These are phyloP conservation scores for Fragum sueziense DNA, from an alignment of 2,888 invertebrate genomes.

Conservation along the genomic window DNA sequence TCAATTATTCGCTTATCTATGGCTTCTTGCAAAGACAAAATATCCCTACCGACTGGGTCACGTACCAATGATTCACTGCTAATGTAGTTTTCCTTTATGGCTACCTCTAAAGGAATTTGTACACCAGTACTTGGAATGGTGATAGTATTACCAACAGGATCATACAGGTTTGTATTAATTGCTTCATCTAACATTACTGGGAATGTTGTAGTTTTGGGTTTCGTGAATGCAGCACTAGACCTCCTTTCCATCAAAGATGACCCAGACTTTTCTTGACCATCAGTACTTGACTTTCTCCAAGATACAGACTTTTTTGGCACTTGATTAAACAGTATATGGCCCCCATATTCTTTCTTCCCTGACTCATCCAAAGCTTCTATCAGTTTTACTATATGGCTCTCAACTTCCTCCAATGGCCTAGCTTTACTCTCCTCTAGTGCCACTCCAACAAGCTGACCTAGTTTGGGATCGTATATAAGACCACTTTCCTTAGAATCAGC, in stretches of 20 bases:
- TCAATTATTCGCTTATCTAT: constrained; percentile 75
- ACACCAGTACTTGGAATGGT: constrained; percentile 66
- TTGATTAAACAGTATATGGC: constrained; percentile 54
- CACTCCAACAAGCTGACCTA: constrained; percentile 34
- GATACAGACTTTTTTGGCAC: constrained; percentile 15
- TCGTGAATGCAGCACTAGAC: constrained; percentile 38
- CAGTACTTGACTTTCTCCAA: background rate
- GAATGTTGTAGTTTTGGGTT: constrained; percentile 33
- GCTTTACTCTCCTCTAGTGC: constrained; percentile 21
- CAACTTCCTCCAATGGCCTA: constrained; percentile 27
- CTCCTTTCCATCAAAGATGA: constrained; percentile 36
- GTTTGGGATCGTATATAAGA: constrained; percentile 62
- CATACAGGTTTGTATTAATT: constrained; percentile 73
- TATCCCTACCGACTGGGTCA: constrained; percentile 76
- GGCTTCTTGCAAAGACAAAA: constrained; percentile 75
- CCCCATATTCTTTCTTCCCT: constrained; percentile 53
- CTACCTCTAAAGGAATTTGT: constrained; percentile 70
- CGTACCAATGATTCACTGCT: constrained; percentile 74
- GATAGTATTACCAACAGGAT: constrained; percentile 74
- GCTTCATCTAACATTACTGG: constrained; percentile 77
- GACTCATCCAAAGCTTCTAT: constrained; percentile 38
- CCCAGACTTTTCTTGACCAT: constrained; percentile 31
- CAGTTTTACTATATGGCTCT: constrained; percentile 52
- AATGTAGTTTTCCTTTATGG: constrained; percentile 71
- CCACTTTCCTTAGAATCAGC: constrained; percentile 67